A percentile compares a stretch with the other conserved stretches of the same genome.
phyloP scores from a whole-genome alignment of 2,113 vertebrate species.

The Melanostigma gelatinosum region DNA sequence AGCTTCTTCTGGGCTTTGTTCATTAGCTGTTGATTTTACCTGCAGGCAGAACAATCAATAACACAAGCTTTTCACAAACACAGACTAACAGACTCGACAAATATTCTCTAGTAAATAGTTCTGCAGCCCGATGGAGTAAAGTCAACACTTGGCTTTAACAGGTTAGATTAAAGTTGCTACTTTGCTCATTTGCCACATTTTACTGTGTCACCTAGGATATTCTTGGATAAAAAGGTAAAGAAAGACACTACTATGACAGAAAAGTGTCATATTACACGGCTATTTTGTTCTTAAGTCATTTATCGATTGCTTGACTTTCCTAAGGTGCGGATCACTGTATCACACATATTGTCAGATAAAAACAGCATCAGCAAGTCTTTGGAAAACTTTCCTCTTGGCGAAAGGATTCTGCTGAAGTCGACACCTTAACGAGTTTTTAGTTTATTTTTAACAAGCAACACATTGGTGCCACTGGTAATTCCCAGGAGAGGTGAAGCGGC shows the following conservation, averaged over 20 bases:
- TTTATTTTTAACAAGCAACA: background rate
- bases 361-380: background rate
- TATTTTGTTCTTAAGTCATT: background rate
- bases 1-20: slow-evolving; percentile 7
- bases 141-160: background rate
- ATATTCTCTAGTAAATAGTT: background rate
- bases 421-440: background rate
- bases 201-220: background rate
- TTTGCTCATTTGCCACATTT: background rate
- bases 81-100: background rate
- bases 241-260: background rate
- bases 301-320: background rate
- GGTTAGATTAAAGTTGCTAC: background rate
- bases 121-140: background rate
- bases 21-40: slow-evolving; percentile 35
- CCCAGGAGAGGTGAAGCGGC: background rate
- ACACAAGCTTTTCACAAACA: background rate
- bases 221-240: background rate
- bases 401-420: background rate
- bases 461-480: background rate
- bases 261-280: background rate
- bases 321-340: background rate
- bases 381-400: background rate
- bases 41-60: slow-evolving; percentile 39
- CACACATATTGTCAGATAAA: background rate